Conservation (phyloP, 2,113 vertebrate genomes). For the Proteles cristata region DNA sequence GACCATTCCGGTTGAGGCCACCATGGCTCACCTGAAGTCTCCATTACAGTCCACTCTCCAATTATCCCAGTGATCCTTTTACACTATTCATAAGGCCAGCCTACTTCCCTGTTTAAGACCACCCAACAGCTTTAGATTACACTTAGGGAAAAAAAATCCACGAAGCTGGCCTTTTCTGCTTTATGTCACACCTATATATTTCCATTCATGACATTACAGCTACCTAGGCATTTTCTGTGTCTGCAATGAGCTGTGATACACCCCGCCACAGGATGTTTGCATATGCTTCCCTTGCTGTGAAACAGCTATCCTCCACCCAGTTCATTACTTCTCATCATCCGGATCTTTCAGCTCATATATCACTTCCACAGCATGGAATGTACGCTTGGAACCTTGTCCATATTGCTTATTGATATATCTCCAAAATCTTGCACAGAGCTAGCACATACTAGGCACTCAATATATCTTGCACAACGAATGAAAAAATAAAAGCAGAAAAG, state of each 20-base stretch:
- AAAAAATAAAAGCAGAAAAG: neutral
- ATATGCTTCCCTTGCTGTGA: neutral
- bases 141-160: too few species aligned
- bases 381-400: neutral
- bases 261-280: neutral
- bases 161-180: neutral
- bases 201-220: neutral
- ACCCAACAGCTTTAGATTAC: neutral
- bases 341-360: neutral
- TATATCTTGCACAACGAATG: neutral
- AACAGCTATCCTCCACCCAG: neutral
- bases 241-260: neutral
- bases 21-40: neutral
- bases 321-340: neutral
- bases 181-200: neutral
- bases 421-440: neutral
- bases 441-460: neutral
- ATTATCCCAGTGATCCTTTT: neutral
- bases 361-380: neutral
- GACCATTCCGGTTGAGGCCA: neutral
- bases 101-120: neutral
- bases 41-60: neutral
- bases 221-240: neutral
- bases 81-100: neutral
- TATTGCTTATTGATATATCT: neutral